phyloP scores from a whole-genome alignment of 2,888 invertebrate genomes.

The Ectemnius lituratus region DNA sequence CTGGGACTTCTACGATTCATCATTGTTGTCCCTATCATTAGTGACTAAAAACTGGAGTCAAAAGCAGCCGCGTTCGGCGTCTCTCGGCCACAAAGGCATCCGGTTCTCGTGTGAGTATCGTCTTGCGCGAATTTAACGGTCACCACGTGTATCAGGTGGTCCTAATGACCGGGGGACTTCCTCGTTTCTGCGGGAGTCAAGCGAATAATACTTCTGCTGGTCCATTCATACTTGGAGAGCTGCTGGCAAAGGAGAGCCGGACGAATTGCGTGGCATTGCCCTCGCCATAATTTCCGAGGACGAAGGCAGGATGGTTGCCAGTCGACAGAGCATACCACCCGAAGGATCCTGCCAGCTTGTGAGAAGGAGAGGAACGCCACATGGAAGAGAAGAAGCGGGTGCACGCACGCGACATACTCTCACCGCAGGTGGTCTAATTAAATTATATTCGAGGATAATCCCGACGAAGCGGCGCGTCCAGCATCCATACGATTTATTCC shows the following conservation, averaged over 20 bases:
- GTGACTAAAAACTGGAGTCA: too few relatives aligned
- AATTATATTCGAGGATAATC: constrained; percentile 36
- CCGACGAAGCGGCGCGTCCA: constrained; percentile 13
- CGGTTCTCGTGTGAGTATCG: too few relatives aligned
- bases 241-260: not conserved
- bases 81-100: not conserved
- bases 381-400: constrained; percentile 13
- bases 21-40: too few relatives aligned
- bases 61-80: too few relatives aligned
- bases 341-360: not conserved
- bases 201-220: constrained; percentile 15
- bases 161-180: constrained; percentile 22
- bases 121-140: too few relatives aligned
- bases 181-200: constrained; percentile 11
- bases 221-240: constrained; percentile 35
- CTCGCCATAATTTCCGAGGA: constrained; percentile 7
- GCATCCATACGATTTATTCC: constrained; percentile 11
- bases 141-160: constrained; percentile 20
- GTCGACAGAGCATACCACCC: not conserved
- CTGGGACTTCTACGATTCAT: too few relatives aligned
- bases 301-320: not conserved
- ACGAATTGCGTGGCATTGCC: constrained; percentile 20
- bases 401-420: constrained; percentile 34
- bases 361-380: constrained; percentile 6
- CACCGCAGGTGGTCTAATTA: constrained; percentile 50